Conservation (phyloP, 2,113 vertebrate genomes). For the Brachionichthys hirsutus region DNA sequence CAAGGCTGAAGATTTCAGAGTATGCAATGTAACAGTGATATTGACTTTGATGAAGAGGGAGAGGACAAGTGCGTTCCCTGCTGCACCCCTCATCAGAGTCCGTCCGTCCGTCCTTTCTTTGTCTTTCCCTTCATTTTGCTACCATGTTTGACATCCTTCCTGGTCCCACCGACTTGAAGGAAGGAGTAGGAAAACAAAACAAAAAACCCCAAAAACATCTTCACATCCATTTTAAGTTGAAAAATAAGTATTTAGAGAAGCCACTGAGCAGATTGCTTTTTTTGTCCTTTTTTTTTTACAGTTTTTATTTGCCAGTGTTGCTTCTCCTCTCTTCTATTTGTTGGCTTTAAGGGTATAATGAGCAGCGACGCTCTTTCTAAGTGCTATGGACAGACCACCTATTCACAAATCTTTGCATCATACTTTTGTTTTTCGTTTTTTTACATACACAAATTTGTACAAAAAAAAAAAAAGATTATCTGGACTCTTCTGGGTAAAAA, state of each 20-base stretch:
- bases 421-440: conserved; percentile 27
- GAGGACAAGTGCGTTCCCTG: conserved; percentile 44
- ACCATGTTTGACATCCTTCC: conserved; percentile 69
- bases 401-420: conserved; percentile 65
- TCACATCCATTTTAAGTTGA: conserved; percentile 60
- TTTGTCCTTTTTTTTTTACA: conserved; percentile 55
- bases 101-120: conserved; percentile 64
- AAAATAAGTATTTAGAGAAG: conserved; percentile 64
- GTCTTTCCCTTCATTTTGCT: conserved; percentile 77
- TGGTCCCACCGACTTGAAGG: conserved; percentile 59
- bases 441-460: conserved; percentile 51
- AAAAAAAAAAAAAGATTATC: conserved; percentile 38
- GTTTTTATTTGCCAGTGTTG: conserved; percentile 62
- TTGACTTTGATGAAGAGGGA: conserved; percentile 71
- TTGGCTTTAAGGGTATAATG: conserved; percentile 71
- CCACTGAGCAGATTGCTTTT: conserved; percentile 73
- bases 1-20: conserved; percentile 72
- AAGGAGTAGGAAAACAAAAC: conserved; percentile 29
- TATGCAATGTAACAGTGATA: conserved; percentile 78
- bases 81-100: conserved; percentile 41
- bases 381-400: conserved; percentile 76
- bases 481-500: conserved; percentile 64
- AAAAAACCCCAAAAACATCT: conserved; percentile 31
- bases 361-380: conserved; percentile 69
- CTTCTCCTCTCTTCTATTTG: conserved; percentile 65